Evolutionary conservation across 2,797 vertebrate species (phyloP).

Genomic region (Ptychobarbus kaznakovi): DNA sequence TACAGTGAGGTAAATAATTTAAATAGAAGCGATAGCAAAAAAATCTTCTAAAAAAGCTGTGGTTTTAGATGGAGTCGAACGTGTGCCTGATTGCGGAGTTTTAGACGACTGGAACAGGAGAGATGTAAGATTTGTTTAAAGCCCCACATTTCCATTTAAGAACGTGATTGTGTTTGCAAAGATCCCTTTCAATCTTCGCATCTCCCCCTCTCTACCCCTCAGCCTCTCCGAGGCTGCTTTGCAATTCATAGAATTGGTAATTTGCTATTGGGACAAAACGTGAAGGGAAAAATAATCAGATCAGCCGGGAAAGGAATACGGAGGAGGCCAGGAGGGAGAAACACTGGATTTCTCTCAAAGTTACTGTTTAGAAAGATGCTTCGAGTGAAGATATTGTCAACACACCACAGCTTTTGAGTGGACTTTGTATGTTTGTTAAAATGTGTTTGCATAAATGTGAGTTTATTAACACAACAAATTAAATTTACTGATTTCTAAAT

Average conservation of each 20-base stretch:
- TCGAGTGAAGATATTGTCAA: conserved; percentile 68
- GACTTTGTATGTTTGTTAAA: conserved; percentile 52
- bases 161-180: conserved; percentile 92
- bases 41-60: conserved; percentile 73
- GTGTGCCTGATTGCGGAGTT: conserved; percentile 86
- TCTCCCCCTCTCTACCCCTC: conserved; percentile 81
- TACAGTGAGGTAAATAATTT: conserved; percentile 82
- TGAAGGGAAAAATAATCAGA: conserved; percentile 94
- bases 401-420: conserved; percentile 52
- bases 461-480: background rate
- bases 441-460: conserved; percentile 27
- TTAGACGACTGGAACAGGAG: conserved; percentile 86
- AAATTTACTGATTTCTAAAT: background rate
- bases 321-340: conserved; percentile 75
- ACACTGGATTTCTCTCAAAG: conserved; percentile 75
- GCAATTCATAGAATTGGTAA: conserved; percentile 95
- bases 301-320: conserved; percentile 82
- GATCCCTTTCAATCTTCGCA: conserved; percentile 88
- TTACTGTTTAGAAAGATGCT: conserved; percentile 75
- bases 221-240: conserved; percentile 89
- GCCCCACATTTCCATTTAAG: conserved; percentile 90
- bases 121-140: conserved; percentile 92
- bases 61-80: conserved; percentile 79
- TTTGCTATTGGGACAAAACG: conserved; percentile 93
- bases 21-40: conserved; percentile 77